Evolutionary conservation across 1,140 invertebrate species (phyloP).

Genomic region (Pachyrhynchus sulphureomaculatus): DNA sequence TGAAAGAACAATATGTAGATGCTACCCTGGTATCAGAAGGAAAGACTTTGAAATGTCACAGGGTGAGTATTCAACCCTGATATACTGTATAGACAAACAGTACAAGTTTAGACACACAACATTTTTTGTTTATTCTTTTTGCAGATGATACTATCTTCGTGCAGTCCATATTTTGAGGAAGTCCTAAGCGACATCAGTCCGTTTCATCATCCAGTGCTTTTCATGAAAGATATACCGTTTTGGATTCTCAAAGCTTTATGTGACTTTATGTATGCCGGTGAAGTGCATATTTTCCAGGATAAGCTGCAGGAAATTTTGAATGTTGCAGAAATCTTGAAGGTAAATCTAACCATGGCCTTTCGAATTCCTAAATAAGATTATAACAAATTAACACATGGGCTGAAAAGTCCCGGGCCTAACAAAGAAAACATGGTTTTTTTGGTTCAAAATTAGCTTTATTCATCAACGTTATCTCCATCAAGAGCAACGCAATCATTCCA

Average conservation of each 20-base stretch:
- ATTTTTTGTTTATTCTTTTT: conserved; percentile 17
- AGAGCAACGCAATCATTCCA: too few species aligned
- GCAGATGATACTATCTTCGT: conserved; percentile 63
- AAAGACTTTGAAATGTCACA: conserved; percentile 53
- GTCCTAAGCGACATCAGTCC: conserved; percentile 60
- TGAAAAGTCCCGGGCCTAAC: too few species aligned
- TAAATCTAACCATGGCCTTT: too few species aligned
- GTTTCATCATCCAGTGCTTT: conserved; percentile 65
- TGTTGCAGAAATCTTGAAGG: conserved; percentile 53
- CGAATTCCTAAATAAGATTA: too few species aligned
- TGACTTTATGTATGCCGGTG: conserved; percentile 62
- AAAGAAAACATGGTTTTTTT: too few species aligned
- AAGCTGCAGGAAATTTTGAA: conserved; percentile 50
- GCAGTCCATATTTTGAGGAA: conserved; percentile 65
- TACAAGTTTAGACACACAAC: too few species aligned
- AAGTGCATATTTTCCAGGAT: conserved; percentile 55
- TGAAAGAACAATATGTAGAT: conserved; percentile 58
- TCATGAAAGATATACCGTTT: conserved; percentile 63
- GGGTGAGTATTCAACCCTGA: too few species aligned
- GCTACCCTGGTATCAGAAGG: conserved; percentile 60
- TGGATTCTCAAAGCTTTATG: conserved; percentile 56
- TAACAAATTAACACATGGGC: too few species aligned
- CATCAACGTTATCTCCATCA: too few species aligned
- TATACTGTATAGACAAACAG: too few species aligned
- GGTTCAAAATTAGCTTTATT: too few species aligned